phyloP scores from a whole-genome alignment of 2,113 vertebrate species.

The Pachypanchax playfairii region DNA sequence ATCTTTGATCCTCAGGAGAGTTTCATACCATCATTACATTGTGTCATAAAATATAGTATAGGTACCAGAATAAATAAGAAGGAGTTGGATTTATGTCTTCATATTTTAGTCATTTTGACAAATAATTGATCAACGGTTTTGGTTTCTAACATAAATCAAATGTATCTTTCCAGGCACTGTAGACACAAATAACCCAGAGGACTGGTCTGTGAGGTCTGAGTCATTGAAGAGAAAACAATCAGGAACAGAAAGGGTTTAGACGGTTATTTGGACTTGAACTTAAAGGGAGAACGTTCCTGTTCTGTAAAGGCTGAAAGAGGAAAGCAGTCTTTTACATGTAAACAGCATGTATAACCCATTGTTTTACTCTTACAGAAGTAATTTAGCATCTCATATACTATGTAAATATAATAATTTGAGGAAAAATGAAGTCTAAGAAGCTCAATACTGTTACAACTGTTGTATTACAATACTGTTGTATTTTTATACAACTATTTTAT shows the following conservation, averaged over 20 bases:
- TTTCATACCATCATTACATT: background rate
- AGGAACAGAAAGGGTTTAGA: conserved; percentile 13
- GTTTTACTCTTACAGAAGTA: too few relatives aligned
- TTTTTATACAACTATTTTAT: too few relatives aligned
- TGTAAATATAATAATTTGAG: too few relatives aligned
- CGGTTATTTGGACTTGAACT: conserved; percentile 2
- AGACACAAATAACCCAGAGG: conserved; percentile 13
- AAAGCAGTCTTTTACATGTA: too few relatives aligned
- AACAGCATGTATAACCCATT: too few relatives aligned
- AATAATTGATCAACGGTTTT: too few relatives aligned
- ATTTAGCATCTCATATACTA: too few relatives aligned
- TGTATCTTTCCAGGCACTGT: background rate
- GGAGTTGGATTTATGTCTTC: background rate
- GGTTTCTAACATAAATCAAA: background rate
- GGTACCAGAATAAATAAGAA: too few relatives aligned
- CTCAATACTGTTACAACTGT: too few relatives aligned
- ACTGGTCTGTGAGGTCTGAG: conserved; percentile 49
- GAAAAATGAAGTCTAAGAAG: too few relatives aligned
- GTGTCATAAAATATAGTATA: too few relatives aligned
- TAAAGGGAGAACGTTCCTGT: conserved; percentile 35
- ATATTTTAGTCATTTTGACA: background rate
- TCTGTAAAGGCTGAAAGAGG: background rate
- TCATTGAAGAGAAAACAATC: background rate
- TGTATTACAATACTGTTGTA: too few relatives aligned
- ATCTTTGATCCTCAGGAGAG: background rate